phyloP scores from a whole-genome alignment of 2,888 invertebrate genomes.

The Dicroscelio sp. region DNA sequence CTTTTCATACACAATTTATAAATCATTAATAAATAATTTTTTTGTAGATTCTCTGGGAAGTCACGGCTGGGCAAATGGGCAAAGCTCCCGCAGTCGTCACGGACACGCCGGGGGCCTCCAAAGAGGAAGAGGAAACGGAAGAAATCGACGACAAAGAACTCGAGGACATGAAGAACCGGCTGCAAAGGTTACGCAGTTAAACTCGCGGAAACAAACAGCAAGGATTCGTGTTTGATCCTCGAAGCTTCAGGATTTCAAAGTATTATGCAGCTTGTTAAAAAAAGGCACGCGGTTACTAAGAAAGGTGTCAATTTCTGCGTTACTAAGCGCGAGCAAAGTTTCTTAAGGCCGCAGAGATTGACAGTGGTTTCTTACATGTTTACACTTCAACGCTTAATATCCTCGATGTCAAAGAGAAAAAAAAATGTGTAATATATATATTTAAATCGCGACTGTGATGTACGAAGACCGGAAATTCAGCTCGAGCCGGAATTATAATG shows the following conservation, averaged over 20 bases:
- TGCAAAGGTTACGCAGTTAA: slow-evolving; percentile 97
- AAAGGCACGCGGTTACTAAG: not conserved
- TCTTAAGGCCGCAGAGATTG: not conserved
- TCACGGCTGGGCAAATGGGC: slow-evolving; percentile 97
- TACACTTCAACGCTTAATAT: slow-evolving; percentile 7
- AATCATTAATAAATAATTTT: not conserved
- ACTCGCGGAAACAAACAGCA: not conserved
- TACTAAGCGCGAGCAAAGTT: not conserved
- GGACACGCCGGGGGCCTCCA: slow-evolving; percentile 92
- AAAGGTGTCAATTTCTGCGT: not conserved
- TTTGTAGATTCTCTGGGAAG: slow-evolving; percentile 95
- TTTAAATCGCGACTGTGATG: slow-evolving; percentile 50
- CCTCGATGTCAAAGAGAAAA: too few species aligned
- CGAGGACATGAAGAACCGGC: slow-evolving; percentile 97
- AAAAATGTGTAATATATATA: slow-evolving; percentile 49
- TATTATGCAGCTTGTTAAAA: slow-evolving; percentile 60
- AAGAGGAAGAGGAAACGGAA: slow-evolving; percentile 93
- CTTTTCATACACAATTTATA: too few species aligned
- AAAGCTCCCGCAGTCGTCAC: slow-evolving; percentile 97
- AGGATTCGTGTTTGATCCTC: too few species aligned
- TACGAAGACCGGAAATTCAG: not conserved
- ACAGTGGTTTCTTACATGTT: not conserved
- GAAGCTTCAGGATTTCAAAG: slow-evolving; percentile 50
- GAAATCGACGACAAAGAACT: slow-evolving; percentile 95
- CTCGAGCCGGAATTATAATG: too few species aligned